These are phyloP conservation scores for Chrosomus eos DNA, from an alignment of 2,797 vertebrate species.

Conservation along the genomic window DNA sequence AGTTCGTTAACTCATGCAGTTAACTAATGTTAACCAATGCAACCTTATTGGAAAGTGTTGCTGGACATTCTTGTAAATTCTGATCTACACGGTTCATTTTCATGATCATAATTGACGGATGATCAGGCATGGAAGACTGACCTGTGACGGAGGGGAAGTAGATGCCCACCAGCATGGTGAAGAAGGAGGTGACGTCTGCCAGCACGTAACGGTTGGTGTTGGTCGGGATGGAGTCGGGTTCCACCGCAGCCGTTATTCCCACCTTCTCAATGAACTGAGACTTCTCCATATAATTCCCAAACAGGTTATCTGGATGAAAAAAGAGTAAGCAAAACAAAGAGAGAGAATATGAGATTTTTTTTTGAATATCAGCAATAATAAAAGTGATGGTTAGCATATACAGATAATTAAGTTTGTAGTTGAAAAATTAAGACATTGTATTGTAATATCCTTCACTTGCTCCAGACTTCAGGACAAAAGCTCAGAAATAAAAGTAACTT, in stretches of 20 bases:
- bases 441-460: background rate
- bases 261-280: slow-evolving; percentile 83
- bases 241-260: slow-evolving; percentile 70
- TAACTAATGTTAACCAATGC: background rate
- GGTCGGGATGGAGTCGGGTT: slow-evolving; percentile 74
- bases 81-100: background rate
- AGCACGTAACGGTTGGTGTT: slow-evolving; percentile 90
- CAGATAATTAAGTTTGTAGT: background rate
- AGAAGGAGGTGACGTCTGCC: slow-evolving; percentile 94
- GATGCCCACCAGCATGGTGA: slow-evolving; percentile 95
- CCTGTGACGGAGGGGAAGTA: slow-evolving; percentile 99
- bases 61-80: background rate
- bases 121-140: slow-evolving; percentile 63
- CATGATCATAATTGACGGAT: background rate
- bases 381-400: background rate
- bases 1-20: too few relatives aligned
- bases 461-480: background rate
- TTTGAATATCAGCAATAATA: background rate
- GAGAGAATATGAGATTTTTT: background rate
- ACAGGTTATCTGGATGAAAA: slow-evolving; percentile 87
- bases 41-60: background rate
- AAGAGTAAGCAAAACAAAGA: background rate
- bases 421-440: background rate
- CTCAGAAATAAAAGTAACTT: background rate
- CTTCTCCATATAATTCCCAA: slow-evolving; percentile 89